Evolutionary conservation across 2,888 invertebrate genomes (phyloP), one percentile per base, ranked within the genome.

Genomic region (Nymphalis c-album): DNA sequence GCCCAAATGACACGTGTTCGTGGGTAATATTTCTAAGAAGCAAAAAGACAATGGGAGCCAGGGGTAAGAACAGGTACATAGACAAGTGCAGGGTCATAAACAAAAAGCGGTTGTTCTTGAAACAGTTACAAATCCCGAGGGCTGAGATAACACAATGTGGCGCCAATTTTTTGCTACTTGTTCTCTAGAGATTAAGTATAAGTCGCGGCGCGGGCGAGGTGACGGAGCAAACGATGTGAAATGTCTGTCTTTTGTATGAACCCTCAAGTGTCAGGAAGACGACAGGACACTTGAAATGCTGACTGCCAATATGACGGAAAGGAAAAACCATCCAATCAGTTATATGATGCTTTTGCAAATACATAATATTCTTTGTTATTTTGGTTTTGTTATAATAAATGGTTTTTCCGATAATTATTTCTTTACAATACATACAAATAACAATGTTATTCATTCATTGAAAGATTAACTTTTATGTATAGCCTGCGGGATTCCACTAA

Each of bases 161-260:
- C 91, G 91, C 91, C 91, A 89, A 86, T 79, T 91, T 81, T 91
- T 92, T 87, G 75, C 74, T 75, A 79, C 80, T 80, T 77, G 76
- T 74, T 73, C 71, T 78, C 63, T 62, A 48, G 77, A 84, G 85
- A 85, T 87, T 85, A 84, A 77, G 74, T 75, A 69, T 76, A 72
- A 73, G 78, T 71, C 75, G 79, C 72, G 57, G 20, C 53, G 40
- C 35, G 35, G 63, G 72, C 75, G 80, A 88, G 87, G 91, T 90
- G 91, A 87, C 77, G 85, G 83, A 78, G 86, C 90, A 90, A 91
- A 92, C 79, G 88, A 90, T 79, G 84, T 85, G 85, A 83, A 83
- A 87, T 81, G 84, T 90, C 91, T 91, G 91, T 82, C 82, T 88
- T 90, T 87, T 90, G 87, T 90, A 85, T 75, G 78, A 81, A 76